phyloP scores from a whole-genome alignment of 2,888 invertebrate species.

The Bembecia ichneumoniformis region DNA sequence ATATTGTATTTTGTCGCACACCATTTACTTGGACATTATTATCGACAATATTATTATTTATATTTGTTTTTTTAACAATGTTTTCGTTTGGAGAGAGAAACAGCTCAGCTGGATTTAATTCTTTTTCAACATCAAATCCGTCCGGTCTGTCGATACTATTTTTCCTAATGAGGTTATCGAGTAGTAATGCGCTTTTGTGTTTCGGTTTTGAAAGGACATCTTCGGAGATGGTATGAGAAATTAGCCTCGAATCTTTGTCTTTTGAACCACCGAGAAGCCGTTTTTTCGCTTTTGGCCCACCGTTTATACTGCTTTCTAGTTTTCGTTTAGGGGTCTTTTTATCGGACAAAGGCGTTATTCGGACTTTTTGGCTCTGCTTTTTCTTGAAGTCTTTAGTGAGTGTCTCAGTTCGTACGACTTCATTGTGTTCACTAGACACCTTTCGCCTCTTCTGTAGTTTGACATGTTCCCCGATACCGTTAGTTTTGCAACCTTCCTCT shows the following conservation, averaged over 20 bases:
- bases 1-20: constrained; percentile 47
- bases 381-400: constrained; percentile 45
- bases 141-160: constrained; percentile 70
- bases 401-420: constrained; percentile 34
- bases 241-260: constrained; percentile 40
- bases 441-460: constrained; percentile 70
- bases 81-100: constrained; percentile 55
- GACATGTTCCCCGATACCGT: constrained; percentile 68
- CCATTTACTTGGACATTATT: constrained; percentile 37
- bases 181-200: constrained; percentile 60
- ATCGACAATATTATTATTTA: constrained; percentile 63
- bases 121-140: constrained; percentile 43
- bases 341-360: constrained; percentile 35
- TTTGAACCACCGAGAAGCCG: constrained; percentile 30
- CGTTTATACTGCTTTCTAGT: constrained; percentile 29
- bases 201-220: constrained; percentile 44
- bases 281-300: constrained; percentile 43
- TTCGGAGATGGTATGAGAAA: constrained; percentile 20
- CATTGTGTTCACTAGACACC: constrained; percentile 53
- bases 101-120: constrained; percentile 59
- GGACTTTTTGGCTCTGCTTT: constrained; percentile 31
- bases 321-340: constrained; percentile 64
- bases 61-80: constrained; percentile 56
- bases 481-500: constrained; percentile 57
- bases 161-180: constrained; percentile 71